Base-by-base conservation (phyloP, 2,888 invertebrate genomes). In the Schizotus pectinicornis region DNA sequence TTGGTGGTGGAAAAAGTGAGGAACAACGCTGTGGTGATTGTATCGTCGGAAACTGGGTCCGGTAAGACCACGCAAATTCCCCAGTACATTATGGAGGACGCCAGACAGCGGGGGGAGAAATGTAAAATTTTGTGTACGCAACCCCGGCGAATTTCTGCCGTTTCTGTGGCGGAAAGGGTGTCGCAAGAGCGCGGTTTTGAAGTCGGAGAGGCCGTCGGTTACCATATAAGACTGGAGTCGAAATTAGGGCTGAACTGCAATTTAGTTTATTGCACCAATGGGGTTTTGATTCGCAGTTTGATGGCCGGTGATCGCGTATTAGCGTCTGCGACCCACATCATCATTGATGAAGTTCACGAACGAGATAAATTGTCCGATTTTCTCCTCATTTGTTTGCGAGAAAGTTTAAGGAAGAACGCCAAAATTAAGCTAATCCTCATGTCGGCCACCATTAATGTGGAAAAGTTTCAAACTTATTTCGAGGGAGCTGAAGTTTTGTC, bases 11-110 rank as follows among this genome's bases (percentile, higher is more conserved):
- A 87, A 58, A 83, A 85, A 2, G 84, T 92, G 43, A 79, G 82
- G 46, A 81, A 83, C 11, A 87, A 90, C 72, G 86, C 89, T 82
- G 87, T 90, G n/a, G 77, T 89, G 13, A 85, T 91, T 64, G 85
- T 95, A 13, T 86, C 87, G 3, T 91, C 92, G 0, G 93, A 94
- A 67, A 96, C 97, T 0, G 97, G 96, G 0, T 93, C 92, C 51
- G 97, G 97, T 0, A 97, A 97, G 83, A 95, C 96, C 0, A 97
- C 97, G 0, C 97, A 97, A 83, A 85, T 98, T 36, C 97, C 98
- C 0, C 98, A 98, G 74, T 92, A 91, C 71, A 87, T 98, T 64
- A 79, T 98, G 62, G 94, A 97, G 69, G 85, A 92, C 77, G 87
- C 82, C 66, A 83, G 80, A 69, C 81, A 74, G 68, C 82, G 77